Evolutionary conservation across 2,888 invertebrate genomes (phyloP).

Genomic region (Mythimna lalbum): DNA sequence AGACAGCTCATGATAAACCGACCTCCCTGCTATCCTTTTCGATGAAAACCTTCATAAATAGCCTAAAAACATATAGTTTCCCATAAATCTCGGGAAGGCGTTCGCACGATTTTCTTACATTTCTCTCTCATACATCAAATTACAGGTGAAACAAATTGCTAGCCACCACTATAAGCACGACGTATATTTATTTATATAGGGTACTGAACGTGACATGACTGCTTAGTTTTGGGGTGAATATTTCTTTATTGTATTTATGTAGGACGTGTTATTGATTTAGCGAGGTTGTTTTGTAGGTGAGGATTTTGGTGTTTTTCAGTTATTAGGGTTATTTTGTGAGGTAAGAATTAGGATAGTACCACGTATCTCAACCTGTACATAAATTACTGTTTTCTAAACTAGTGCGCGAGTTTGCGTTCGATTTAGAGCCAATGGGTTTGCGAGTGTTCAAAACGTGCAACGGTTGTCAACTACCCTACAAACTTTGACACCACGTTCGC

Average conservation of each 20-base stretch:
- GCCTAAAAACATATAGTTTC: slow-evolving; percentile 53
- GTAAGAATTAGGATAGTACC: neutral
- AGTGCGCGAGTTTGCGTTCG: no score
- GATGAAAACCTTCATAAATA: slow-evolving; percentile 62
- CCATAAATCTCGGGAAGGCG: slow-evolving; percentile 60
- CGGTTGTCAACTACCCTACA: no score
- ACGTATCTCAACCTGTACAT: no score
- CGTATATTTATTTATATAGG: slow-evolving; percentile 82
- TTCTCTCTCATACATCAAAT: slow-evolving; percentile 81
- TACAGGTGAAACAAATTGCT: slow-evolving; percentile 84
- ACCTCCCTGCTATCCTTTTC: slow-evolving; percentile 39
- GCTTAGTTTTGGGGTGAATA: slow-evolving; percentile 36
- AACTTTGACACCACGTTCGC: no score
- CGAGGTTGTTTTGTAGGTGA: slow-evolving; percentile 28
- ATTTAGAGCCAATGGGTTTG: no score
- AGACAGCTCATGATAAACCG: slow-evolving; percentile 62
- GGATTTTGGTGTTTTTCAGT: neutral
- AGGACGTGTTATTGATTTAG: slow-evolving; percentile 52
- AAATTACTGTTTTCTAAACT: no score
- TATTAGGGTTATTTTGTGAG: neutral
- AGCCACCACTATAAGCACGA: slow-evolving; percentile 79
- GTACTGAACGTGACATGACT: slow-evolving; percentile 75
- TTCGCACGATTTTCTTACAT: slow-evolving; percentile 64
- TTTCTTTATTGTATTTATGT: slow-evolving; percentile 54
- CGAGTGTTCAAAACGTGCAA: no score